Evolutionary conservation across 2,113 vertebrate species (phyloP).

Genomic region (Ascaphus truei): DNA sequence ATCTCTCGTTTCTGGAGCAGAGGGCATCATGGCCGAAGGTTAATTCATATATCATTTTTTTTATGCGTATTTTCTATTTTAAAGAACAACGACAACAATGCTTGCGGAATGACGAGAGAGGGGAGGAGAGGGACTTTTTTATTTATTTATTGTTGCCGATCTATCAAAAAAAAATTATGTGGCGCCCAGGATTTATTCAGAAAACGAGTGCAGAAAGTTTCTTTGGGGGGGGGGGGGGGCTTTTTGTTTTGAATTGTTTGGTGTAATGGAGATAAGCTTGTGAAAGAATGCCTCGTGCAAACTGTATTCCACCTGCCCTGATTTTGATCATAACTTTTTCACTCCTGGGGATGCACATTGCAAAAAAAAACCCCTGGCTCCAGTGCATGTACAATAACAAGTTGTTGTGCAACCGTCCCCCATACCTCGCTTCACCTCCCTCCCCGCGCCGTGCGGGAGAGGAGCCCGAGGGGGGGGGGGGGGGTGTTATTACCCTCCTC

Average conservation of each 20-base stretch:
- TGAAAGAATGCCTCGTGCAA: conserved; percentile 59
- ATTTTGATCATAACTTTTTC: no score
- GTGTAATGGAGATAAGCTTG: conserved; percentile 58
- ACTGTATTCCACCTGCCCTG: conserved; percentile 80
- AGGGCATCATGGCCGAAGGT: conserved; percentile 99
- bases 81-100: not conserved
- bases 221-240: conserved; percentile 62
- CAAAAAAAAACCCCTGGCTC: conserved; percentile 50
- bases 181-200: conserved; percentile 68
- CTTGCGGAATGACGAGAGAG: not conserved
- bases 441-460: conserved; percentile 26
- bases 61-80: not conserved
- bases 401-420: conserved; percentile 53
- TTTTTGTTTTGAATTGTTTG: conserved; percentile 75
- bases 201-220: conserved; percentile 59
- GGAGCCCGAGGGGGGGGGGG: no score
- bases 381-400: conserved; percentile 56
- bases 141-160: conserved; percentile 68
- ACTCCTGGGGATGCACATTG: conserved; percentile 54
- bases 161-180: conserved; percentile 69
- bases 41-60: conserved; percentile 75
- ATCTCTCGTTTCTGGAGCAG: conserved; percentile 86
- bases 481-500: no score
- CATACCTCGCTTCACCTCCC: conserved; percentile 44
- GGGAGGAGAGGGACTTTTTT: not conserved